These are phyloP conservation scores for Teleogryllus oceanicus DNA, from an alignment of 2,888 invertebrate species.

Conservation along the genomic window DNA sequence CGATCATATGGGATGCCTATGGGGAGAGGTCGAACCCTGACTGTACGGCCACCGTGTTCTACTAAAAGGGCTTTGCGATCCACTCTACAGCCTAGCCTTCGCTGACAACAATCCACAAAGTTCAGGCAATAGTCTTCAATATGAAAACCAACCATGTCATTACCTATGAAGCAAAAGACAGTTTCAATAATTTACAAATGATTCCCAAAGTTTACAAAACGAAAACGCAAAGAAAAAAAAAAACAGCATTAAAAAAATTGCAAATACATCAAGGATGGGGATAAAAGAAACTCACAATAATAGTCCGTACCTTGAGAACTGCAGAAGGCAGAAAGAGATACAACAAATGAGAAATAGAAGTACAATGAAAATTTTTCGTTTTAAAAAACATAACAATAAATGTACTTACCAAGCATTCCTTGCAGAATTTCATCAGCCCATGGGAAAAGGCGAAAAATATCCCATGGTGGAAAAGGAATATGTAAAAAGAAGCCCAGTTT, in stretches of 20 bases:
- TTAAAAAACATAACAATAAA: not conserved
- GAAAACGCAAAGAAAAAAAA: not conserved
- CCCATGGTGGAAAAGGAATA: constrained; percentile 94
- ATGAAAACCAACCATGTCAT: constrained; percentile 91
- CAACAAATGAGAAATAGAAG: too few species aligned
- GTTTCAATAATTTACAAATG: not conserved
- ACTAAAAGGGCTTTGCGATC: constrained; percentile 82
- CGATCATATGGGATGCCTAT: constrained; percentile 87
- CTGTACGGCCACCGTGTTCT: constrained; percentile 81
- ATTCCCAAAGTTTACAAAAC: not conserved
- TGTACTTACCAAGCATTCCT: constrained; percentile 71
- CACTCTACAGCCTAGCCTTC: constrained; percentile 80
- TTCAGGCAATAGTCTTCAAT: constrained; percentile 87
- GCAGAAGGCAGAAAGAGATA: too few species aligned
- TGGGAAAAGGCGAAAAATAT: constrained; percentile 83
- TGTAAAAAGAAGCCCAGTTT: constrained; percentile 90
- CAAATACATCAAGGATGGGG: too few species aligned
- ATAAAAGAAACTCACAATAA: too few species aligned
- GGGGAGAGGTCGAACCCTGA: constrained; percentile 77
- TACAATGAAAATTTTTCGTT: not conserved
- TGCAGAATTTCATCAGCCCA: constrained; percentile 93
- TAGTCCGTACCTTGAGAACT: too few species aligned
- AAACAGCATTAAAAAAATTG: not conserved
- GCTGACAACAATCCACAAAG: constrained; percentile 87
- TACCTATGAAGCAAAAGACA: constrained; percentile 54